phyloP scores from a whole-genome alignment of 2,113 vertebrate genomes.

The Hipposideros armiger region DNA sequence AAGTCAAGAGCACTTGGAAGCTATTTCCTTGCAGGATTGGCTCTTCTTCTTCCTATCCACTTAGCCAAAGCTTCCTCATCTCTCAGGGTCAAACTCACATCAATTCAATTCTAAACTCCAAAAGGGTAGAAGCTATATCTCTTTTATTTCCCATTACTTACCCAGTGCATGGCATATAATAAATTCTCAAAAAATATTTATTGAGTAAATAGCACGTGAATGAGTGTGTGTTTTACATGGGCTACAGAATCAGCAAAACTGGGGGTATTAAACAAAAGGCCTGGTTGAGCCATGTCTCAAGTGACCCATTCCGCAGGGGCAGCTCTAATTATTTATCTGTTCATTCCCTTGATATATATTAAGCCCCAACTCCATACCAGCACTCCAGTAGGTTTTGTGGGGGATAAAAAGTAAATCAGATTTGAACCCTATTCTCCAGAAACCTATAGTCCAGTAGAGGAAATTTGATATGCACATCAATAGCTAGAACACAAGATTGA shows the following conservation, averaged over 20 bases:
- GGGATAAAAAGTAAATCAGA: neutral
- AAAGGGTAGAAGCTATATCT: neutral
- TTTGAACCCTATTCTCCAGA: neutral
- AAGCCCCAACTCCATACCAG: neutral
- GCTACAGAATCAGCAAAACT: neutral
- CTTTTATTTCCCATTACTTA: neutral
- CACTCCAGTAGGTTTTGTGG: neutral
- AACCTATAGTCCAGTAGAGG: neutral
- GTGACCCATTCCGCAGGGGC: neutral
- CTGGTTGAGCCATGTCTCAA: neutral
- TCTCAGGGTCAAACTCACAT: neutral
- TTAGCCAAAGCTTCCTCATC: neutral
- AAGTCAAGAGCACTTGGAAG: neutral
- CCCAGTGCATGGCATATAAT: neutral
- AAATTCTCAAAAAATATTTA: slow-evolving; percentile 6
- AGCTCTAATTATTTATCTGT: neutral
- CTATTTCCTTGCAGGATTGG: neutral
- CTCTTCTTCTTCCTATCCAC: neutral
- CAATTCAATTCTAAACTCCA: neutral
- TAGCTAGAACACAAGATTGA: slow-evolving; percentile 10
- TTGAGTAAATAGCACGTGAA: neutral
- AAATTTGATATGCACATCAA: neutral
- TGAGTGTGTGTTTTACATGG: neutral
- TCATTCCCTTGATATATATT: neutral
- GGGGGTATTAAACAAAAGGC: neutral